Percentiles rank a stretch among this genome's conserved stretches.
These are phyloP conservation scores for Steatocranus sp. DNA, from an alignment of 2,797 vertebrate species.

Conservation along the genomic window DNA sequence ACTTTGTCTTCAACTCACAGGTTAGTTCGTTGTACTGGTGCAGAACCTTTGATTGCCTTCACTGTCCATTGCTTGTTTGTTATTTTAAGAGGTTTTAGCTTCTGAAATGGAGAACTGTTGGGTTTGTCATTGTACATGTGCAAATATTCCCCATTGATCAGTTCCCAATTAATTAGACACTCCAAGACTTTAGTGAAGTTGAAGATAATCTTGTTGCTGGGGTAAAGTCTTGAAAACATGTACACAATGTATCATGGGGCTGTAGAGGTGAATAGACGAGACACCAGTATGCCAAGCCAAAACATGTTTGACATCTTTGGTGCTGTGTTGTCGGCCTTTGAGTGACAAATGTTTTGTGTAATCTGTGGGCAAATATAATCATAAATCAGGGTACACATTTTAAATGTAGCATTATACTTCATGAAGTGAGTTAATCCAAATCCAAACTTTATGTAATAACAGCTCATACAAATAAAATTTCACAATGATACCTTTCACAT, in stretches of 20 bases:
- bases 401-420: background rate
- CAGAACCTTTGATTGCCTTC: background rate
- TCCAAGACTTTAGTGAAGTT: background rate
- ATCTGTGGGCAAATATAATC: background rate
- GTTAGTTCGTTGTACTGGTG: background rate
- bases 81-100: background rate
- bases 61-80: background rate
- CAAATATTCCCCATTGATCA: background rate
- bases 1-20: constrained; percentile 93
- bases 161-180: background rate
- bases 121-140: background rate
- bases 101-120: background rate
- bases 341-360: background rate
- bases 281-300: background rate
- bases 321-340: background rate
- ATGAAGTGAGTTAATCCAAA: background rate
- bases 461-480: background rate
- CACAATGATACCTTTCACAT: background rate
- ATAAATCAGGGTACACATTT: background rate
- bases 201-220: background rate
- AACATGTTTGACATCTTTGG: constrained; percentile 11
- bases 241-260: background rate
- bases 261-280: background rate
- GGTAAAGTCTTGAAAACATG: background rate
- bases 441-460: background rate